A percentile compares a stretch with the other conserved stretches of the same genome.
Conservation (phyloP, 2,888 invertebrate species). For the Euphydryas editha region DNA sequence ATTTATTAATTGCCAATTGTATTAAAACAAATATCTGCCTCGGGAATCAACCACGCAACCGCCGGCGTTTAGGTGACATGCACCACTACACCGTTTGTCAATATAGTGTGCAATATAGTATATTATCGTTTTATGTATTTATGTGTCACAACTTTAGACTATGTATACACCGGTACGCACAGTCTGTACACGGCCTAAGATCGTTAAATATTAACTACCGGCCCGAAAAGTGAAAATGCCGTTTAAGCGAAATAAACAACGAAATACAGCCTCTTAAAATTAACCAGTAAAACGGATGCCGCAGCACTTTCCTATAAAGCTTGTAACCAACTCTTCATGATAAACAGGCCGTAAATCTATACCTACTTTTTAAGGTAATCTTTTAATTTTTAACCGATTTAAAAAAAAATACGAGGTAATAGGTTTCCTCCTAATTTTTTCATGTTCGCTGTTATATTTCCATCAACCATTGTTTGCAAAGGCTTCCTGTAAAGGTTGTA, state of each 20-base stretch:
- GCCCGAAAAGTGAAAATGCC: not conserved
- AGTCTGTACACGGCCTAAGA: not conserved
- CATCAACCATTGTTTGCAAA: too few relatives aligned
- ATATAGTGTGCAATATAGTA: too few relatives aligned
- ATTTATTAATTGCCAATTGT: too few relatives aligned
- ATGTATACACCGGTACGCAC: not conserved
- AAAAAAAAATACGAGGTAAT: too few relatives aligned
- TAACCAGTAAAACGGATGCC: not conserved
- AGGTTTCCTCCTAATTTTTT: too few relatives aligned
- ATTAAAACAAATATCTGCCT: too few relatives aligned
- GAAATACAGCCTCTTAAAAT: not conserved
- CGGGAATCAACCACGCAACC: too few relatives aligned
- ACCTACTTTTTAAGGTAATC: not conserved
- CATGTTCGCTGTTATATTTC: too few relatives aligned
- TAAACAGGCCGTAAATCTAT: not conserved
- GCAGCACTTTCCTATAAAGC: not conserved
- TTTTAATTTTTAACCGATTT: not conserved
- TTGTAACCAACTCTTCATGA: not conserved
- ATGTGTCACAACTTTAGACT: not conserved
- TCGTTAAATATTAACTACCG: constrained; percentile 1
- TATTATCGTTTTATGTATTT: too few relatives aligned
- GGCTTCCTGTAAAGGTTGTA: too few relatives aligned
- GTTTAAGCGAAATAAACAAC: not conserved
- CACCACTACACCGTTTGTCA: too few relatives aligned
- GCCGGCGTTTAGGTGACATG: too few relatives aligned